Evolutionary conservation across 2,888 invertebrate genomes (phyloP), one percentile per base, ranked within the genome.

Genomic region (Dusona sp.): DNA sequence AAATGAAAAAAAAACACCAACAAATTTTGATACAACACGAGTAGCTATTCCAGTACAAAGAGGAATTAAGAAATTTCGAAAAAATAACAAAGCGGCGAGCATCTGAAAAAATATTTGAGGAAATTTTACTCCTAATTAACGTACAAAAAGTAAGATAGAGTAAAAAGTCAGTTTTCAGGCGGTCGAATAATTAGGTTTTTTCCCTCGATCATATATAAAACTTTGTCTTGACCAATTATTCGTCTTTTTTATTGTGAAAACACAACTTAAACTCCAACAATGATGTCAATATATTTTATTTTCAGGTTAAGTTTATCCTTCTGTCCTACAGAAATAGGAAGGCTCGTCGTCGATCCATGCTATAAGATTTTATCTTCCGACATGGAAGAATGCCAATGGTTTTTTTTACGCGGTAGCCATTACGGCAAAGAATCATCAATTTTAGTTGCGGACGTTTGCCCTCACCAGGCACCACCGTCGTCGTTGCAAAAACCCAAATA

Each of bases 221-320:
- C 4, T 33, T 33, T 4, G 33, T 33, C 33, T 33, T 33, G 33
- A n/a, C n/a, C n/a, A n/a, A n/a, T n/a, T n/a, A n/a, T n/a, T n/a
- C n/a, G n/a, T n/a, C n/a, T n/a, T n/a, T 33, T 2, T 33, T 4
- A 33, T 33, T 33, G 33, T 33, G 33, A 33, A 33, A 33, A 33
- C 33, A 3, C 33, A 4, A 33, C 4, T 36, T 45, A 8, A 51
- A 54, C 22, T 22, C 9, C 2, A 22, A 22, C 22, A 11, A 54
- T 22, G 22, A 54, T 54, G 54, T 54, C 8, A 54, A 54, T 11
- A 54, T 22, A 22, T 2, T 68, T 36, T 36, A 68, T 9, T 83
- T 75, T 79, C 65, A 88, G 88, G 70, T 80, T 88, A 7, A 88
- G 88, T 65, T 80, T 88, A 7, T 68, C 84, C 19, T 16, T 33